phyloP scores from a whole-genome alignment of 2,888 invertebrate species.

The Rosalia funebris region DNA sequence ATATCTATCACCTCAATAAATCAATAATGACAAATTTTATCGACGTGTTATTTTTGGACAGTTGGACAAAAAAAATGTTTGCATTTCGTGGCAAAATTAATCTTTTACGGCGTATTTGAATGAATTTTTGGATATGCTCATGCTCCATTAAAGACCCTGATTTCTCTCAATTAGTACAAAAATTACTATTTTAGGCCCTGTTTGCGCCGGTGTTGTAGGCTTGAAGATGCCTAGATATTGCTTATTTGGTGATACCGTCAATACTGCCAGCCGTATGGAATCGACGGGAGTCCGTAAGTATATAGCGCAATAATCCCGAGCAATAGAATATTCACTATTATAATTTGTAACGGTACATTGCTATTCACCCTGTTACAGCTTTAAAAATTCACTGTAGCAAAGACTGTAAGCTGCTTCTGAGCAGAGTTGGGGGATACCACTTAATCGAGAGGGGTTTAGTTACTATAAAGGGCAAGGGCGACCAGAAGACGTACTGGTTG shows the following conservation, averaged over 20 bases:
- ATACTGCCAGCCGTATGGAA: slow-evolving; percentile 89
- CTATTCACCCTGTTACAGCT: slow-evolving; percentile 64
- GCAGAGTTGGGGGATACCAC: slow-evolving; percentile 80
- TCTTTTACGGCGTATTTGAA: too few relatives aligned
- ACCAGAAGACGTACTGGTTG: slow-evolving; percentile 85
- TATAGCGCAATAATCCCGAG: background rate
- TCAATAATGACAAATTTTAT: too few relatives aligned
- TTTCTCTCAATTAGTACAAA: too few relatives aligned
- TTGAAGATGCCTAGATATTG: slow-evolving; percentile 94
- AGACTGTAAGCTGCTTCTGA: slow-evolving; percentile 76
- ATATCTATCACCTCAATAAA: too few relatives aligned
- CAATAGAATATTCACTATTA: background rate
- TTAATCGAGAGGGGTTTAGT: slow-evolving; percentile 79
- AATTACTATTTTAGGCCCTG: slow-evolving; percentile 74
- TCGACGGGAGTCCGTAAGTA: slow-evolving; percentile 81
- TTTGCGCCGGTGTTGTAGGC: slow-evolving; percentile 92
- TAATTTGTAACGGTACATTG: background rate
- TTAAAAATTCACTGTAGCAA: slow-evolving; percentile 85
- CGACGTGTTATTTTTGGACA: too few relatives aligned
- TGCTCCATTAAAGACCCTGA: too few relatives aligned
- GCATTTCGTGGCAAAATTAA: too few relatives aligned
- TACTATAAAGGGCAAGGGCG: slow-evolving; percentile 86
- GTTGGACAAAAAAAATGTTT: too few relatives aligned
- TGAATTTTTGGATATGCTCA: too few relatives aligned
- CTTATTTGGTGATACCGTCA: slow-evolving; percentile 92